Base-by-base conservation (phyloP, 1,140 invertebrate species). In the Agraylea sexmaculata region DNA sequence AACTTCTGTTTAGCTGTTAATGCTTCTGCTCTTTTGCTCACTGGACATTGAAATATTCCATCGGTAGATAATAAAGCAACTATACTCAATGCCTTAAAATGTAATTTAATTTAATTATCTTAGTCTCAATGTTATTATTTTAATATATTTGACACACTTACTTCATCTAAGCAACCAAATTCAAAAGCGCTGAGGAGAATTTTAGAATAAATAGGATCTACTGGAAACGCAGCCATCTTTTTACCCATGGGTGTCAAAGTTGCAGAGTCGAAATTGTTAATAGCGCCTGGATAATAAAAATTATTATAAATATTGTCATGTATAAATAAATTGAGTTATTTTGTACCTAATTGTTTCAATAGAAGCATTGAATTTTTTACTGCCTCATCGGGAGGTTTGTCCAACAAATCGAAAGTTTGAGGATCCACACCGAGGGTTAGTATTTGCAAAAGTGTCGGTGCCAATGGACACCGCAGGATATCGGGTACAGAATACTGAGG, bases 131-230 rank as follows among this genome's bases (percentile, higher is more conserved):
- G 29, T 27, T 18, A 30, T 29, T 34, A 36, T 22, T 43, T 19
- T 30, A 19, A 42, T 2, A 35, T 20, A 25, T 42, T 10, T 12
- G 2, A 35, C 21, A 5, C 18, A 43, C 19, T 27, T 18, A 70
- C 79, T 71, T 96, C 91, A 51, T 93, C 86, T 40, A 88, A 68
- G 62, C 90, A 94, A 4, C 73, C 74, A 51, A 78, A 80, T 30
- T 83, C 75, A 12, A 77, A 70, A 3, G 89, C 83, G 11, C 78
- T 69, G 0, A 94, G 56, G 36, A 95, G 64, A 7, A 88, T 73
- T 66, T 88, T 92, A 4, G 87, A 78, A 62, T 87, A 87, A 39
- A 80, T 74, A 0, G 93, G 93, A 59, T 96, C 90, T 28, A 98
- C 64, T 1, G 94, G 94, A 62, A 95, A 97, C 13, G 74, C 69